Base-by-base conservation (phyloP, 2,113 vertebrate genomes). In the Siniperca knerii region DNA sequence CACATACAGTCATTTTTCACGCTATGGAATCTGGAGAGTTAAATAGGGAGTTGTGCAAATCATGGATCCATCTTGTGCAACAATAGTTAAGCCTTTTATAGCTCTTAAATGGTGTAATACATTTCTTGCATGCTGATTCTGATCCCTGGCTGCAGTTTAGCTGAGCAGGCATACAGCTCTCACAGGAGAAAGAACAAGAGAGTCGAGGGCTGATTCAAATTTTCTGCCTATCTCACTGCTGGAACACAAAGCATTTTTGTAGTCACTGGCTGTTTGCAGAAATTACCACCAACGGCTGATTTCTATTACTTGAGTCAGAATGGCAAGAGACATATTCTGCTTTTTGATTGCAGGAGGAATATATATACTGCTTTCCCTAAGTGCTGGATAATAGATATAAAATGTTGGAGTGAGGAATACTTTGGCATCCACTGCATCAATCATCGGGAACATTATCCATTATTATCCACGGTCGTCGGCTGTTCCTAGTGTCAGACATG, bases 211-310 rank as follows among this genome's bases (percentile, higher is more conserved):
- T 95, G 92, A 86, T 95, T 94, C 37, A 66, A 77, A 95, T 94
- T 94, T 90, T 89, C 89, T 87, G 77, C 85, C 77, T 87, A 85
- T 88, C 69, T 85, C 74, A 85, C 87, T 78, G 84, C 93, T 94
- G 92, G 90, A 95, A 87, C 83, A 90, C 88, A 93, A 84, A 92
- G 77, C 13, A 3, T 77, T 80, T 92, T 91, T 93, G 77, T 85
- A 37, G 50, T 84, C 64, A 25, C 71, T 92, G 78, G 54, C 75
- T 68, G 73, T 85, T 86, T 82, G 82, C 73, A 84, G 72, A 86
- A 77, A 79, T 82, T 79, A 77, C 77, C 73, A 83, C 57, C 57
- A 70, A 75, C 48, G n/a, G 40, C 73, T 81, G 69, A 90, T 48
- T 84, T 87, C 25, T 23, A 81, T 91, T 88, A 80, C 10, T 44